Evolutionary conservation across 2,888 invertebrate species (phyloP), one percentile per base, ranked within the genome.

Genomic region (Calephelis perditalis): DNA sequence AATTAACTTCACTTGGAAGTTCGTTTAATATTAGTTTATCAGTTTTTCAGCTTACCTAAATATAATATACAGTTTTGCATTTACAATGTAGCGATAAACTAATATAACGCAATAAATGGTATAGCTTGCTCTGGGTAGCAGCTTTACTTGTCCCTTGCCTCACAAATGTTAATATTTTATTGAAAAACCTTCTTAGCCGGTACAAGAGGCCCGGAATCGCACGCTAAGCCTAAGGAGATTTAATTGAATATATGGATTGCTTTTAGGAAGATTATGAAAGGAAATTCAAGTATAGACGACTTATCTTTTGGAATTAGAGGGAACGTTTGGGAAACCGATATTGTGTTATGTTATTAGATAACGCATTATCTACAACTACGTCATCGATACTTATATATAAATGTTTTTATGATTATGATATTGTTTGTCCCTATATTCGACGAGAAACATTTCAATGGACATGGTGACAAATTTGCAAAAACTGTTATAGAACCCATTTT

Each of bases 201-300:
- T 68, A 65, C 64, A 65, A 62, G 65, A 62, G 66, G 62, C 64
- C 60, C 61, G 58, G 47, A 56, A 62, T 63, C 58, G 56, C 40
- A 40, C 61, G 44, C 12, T 63, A 66, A 65, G 63, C 63, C 58
- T 65, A 67, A 65, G 68, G 63, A 64, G 72, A 67, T 73, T 73
- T 76, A 76, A 75, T 77, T 77, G 75, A 74, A 75, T 73, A 70
- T 74, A 74, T 76, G 68, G 72, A 72, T 70, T 68, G 66, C 70
- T 68, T 68, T 62, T 72, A 71, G 72, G 73, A 66, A 69, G 73
- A 72, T 73, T 73, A 73, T 66, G 62, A 63, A 35, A 68, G 56
- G 60, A 66, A 67, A 69, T 68, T 70, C 67, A 68, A 68, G 68
- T 68, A 67, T 65, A 66, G 66, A 61, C 63, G 52, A 59, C 54